A percentile compares a stretch with the other conserved stretches of the same genome.
phyloP scores from a whole-genome alignment of 2,888 invertebrate genomes.

The Elaeidobius kamerunicus region DNA sequence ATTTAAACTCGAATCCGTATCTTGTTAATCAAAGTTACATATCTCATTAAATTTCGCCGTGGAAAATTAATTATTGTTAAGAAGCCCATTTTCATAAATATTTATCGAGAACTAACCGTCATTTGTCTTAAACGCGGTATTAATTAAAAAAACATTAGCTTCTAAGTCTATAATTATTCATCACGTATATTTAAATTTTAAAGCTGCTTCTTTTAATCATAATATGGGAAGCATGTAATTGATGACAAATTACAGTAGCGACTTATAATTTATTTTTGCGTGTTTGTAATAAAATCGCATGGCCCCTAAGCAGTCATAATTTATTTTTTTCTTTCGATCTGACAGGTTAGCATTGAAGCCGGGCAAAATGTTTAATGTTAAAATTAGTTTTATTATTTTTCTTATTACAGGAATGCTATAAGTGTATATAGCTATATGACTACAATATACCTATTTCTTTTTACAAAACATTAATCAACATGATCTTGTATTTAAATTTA shows the following conservation, averaged over 20 bases:
- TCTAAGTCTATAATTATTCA: slow-evolving; percentile 20
- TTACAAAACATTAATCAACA: background rate
- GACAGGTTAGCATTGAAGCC: too few species aligned
- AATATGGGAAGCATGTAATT: slow-evolving; percentile 5
- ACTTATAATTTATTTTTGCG: slow-evolving; percentile 4
- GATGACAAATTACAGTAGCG: slow-evolving; percentile 13
- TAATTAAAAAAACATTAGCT: slow-evolving; percentile 23
- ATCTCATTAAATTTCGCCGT: slow-evolving; percentile 24
- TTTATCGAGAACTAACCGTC: slow-evolving; percentile 17
- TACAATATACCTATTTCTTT: background rate
- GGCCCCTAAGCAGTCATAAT: background rate
- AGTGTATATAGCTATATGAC: too few species aligned
- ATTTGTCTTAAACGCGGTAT: slow-evolving; percentile 20
- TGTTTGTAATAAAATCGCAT: background rate
- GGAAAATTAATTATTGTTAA: slow-evolving; percentile 25
- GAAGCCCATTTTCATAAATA: slow-evolving; percentile 26
- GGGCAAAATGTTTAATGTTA: too few species aligned
- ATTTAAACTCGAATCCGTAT: slow-evolving; percentile 16
- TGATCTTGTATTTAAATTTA: background rate
- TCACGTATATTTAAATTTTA: slow-evolving; percentile 12
- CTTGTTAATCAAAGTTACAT: slow-evolving; percentile 22
- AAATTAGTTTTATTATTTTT: too few species aligned
- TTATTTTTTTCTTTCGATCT: background rate
- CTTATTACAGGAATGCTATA: too few species aligned
- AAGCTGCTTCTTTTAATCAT: background rate